Base-by-base conservation (phyloP, 2,113 vertebrate genomes). In the Thunnus maccoyii region DNA sequence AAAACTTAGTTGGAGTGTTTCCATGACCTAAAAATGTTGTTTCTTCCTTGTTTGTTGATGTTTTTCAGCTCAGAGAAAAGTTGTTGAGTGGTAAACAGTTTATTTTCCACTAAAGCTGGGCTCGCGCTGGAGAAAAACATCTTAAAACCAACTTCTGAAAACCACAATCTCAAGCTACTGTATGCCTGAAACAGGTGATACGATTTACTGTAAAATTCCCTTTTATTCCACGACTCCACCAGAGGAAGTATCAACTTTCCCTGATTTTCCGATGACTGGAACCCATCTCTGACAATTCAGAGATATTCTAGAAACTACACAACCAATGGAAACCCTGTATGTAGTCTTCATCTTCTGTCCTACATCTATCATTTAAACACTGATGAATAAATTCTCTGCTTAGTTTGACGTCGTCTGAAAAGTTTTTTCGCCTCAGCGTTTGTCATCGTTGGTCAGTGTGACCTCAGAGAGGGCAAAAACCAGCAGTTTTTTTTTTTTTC, bases 1-100 rank as follows among this genome's bases (percentile, higher is more conserved):
- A 72, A 85, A 87, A 85, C 82, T 78, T 50, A 46, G 32, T 12
- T 18, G 1, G 36, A 84, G 75, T 12, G 27, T 72, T 70, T 67
- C 69, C 11, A 9, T 80, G 72, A 80, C 47, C 64, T 48, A 64
- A 80, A 68, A 74, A 65, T 36, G 14, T 48, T 80, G 54, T 63
- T 66, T 72, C 68, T 65, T 62, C 27, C 13, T 56, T 52, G 22
- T 36, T 60, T 61, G 58, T 78, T 82, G 60, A 55, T 80, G 56
- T 73, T 83, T 80, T 81, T 51, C 18, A n/a, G 46, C 44, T 65
- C n/a, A 41, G 36, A n/a, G 22, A 36, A 13, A 50, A 55, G 52
- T 32, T 20, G 47, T 51, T 25, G 67, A 63, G 77, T 25, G 27
- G 71, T 69, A 68, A 78, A 85, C 63, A 62, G 56, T 75, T 66